Conservation (phyloP, 2,888 invertebrate genomes). For the Callyntrura sp. region DNA sequence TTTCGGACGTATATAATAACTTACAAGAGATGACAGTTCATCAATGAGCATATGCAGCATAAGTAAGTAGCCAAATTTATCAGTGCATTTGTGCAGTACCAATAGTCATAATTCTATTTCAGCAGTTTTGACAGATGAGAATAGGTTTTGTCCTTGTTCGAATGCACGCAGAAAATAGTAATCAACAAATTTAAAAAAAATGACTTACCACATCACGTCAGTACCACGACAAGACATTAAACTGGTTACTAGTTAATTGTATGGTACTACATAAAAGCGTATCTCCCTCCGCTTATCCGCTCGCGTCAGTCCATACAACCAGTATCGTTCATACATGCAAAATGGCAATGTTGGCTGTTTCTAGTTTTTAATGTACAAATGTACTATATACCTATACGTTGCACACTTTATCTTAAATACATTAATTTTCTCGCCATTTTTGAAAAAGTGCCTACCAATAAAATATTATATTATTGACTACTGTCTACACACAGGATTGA, state of each 20-base stretch:
- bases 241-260: conserved; percentile 26
- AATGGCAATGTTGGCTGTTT: conserved; percentile 33
- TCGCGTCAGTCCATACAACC: conserved; percentile 55
- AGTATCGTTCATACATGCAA: conserved; percentile 23
- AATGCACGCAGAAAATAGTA: conserved; percentile 50
- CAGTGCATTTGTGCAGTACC: neutral
- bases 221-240: conserved; percentile 17
- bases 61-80: neutral
- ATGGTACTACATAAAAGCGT: conserved; percentile 60
- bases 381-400: conserved; percentile 38
- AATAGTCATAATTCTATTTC: neutral
- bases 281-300: conserved; percentile 78
- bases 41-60: neutral
- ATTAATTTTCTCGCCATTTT: conserved; percentile 60
- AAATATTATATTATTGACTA: neutral
- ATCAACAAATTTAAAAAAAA: conserved; percentile 37
- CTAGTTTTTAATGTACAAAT: neutral
- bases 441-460: conserved; percentile 17
- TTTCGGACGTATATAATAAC: too few relatives aligned
- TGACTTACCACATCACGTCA: conserved; percentile 66
- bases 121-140: conserved; percentile 33
- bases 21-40: conserved; percentile 5
- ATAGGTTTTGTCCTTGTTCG: conserved; percentile 57
- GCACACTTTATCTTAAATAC: conserved; percentile 56
- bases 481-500: neutral